A percentile compares a stretch with the other conserved stretches of the same genome.
These are phyloP conservation scores for Macrobrachium rosenbergii DNA, from an alignment of 1,140 invertebrate genomes.

Conservation along the genomic window DNA sequence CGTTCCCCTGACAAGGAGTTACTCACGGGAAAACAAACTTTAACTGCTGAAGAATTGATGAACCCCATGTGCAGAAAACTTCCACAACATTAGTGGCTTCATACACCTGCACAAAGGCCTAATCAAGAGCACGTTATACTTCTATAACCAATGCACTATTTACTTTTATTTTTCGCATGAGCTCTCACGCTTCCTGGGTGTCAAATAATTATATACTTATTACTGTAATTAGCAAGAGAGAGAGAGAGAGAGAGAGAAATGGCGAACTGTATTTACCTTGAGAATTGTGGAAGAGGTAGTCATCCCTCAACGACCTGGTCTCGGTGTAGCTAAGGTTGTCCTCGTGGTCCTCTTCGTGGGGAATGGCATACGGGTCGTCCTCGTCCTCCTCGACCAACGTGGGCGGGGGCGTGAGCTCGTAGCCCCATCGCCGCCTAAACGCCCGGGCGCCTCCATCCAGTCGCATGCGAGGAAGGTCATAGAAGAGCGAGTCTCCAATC, in stretches of 20 bases:
- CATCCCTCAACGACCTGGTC: constrained; percentile 64
- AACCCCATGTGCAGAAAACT: too few relatives aligned
- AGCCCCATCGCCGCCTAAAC: constrained; percentile 77
- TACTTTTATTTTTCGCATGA: too few relatives aligned
- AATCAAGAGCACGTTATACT: too few relatives aligned
- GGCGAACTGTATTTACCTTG: constrained; percentile 44
- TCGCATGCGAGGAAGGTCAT: constrained; percentile 78
- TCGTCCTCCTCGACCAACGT: constrained; percentile 74
- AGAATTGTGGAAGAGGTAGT: constrained; percentile 62
- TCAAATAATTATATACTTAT: too few relatives aligned
- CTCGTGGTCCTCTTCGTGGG: constrained; percentile 57
- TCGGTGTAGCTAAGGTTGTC: constrained; percentile 64
- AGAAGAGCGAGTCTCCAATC: constrained; percentile 76
- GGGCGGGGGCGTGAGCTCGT: constrained; percentile 77
- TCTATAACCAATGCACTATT: too few relatives aligned
- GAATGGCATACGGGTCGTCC: constrained; percentile 70
- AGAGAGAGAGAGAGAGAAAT: too few relatives aligned
- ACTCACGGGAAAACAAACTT: too few relatives aligned
- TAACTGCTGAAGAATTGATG: too few relatives aligned
- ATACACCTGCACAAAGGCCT: too few relatives aligned
- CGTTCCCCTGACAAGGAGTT: not conserved
- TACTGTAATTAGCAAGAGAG: too few relatives aligned
- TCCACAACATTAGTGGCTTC: too few relatives aligned
- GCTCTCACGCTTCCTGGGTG: too few relatives aligned
- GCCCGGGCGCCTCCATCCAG: constrained; percentile 78